Evolutionary conservation across 2,113 vertebrate species (phyloP).

Genomic region (Burhinus oedicnemus): DNA sequence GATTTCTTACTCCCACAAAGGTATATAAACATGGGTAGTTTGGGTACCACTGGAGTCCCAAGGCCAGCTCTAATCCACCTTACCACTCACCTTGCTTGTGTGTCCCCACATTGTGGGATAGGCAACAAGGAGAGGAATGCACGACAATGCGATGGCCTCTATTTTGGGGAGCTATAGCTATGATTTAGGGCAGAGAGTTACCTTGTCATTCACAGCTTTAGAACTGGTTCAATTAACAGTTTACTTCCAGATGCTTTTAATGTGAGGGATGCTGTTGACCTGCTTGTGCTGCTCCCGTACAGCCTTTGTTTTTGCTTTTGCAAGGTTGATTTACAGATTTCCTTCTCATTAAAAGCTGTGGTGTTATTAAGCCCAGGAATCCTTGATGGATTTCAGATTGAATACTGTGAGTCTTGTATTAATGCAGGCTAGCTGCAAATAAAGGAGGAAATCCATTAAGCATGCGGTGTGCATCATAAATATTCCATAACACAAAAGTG

Average conservation of each 20-base stretch:
- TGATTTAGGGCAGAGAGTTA: background rate
- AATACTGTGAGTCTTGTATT: constrained; percentile 14
- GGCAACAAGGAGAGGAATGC: background rate
- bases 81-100: fast-evolving
- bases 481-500: constrained; percentile 31
- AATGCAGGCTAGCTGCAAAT: constrained; percentile 16
- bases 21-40: background rate
- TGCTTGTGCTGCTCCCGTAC: background rate
- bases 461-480: constrained; percentile 31
- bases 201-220: background rate
- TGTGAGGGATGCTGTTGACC: background rate
- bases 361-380: background rate
- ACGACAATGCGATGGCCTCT: fast-evolving
- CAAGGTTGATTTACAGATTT: constrained; percentile 34
- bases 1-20: background rate
- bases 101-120: background rate
- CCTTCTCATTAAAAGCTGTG: constrained; percentile 1
- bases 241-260: background rate
- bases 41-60: background rate
- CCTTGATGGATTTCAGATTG: constrained; percentile 41
- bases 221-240: background rate
- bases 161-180: background rate
- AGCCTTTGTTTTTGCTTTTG: background rate
- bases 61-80: background rate
- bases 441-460: constrained; percentile 50